Conservation (phyloP, 2,888 invertebrate genomes). For the Acholoe squamosa region DNA sequence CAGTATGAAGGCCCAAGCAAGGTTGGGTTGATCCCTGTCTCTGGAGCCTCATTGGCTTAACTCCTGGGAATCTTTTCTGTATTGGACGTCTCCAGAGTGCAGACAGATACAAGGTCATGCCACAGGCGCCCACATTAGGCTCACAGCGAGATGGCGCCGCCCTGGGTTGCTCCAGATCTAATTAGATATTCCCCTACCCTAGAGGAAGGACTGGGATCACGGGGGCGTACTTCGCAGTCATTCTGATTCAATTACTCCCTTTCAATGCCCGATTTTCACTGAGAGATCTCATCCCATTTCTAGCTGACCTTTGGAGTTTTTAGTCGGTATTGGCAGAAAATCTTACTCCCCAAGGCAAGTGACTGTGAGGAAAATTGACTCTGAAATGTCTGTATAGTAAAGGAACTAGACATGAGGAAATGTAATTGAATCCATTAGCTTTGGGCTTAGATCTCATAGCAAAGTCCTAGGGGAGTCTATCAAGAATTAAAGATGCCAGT, state of each 20-base stretch:
- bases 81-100: background rate
- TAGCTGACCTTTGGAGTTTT: background rate
- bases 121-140: background rate
- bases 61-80: background rate
- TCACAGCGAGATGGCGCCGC: background rate
- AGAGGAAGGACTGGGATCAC: background rate
- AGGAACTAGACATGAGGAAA: too few relatives aligned
- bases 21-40: background rate
- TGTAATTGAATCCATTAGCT: too few relatives aligned
- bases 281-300: conserved; percentile 8
- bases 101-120: background rate
- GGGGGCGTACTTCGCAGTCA: background rate
- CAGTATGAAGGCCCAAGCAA: background rate
- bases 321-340: background rate
- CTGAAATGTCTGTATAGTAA: too few relatives aligned
- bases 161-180: background rate
- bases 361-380: too few relatives aligned
- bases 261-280: conserved; percentile 9
- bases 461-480: too few relatives aligned
- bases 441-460: too few relatives aligned
- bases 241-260: background rate
- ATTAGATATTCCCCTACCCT: conserved; percentile 4
- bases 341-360: background rate
- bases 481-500: too few relatives aligned
- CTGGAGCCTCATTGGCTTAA: background rate